Base-by-base conservation (phyloP, 2,113 vertebrate genomes). In the Tachycineta bicolor region DNA sequence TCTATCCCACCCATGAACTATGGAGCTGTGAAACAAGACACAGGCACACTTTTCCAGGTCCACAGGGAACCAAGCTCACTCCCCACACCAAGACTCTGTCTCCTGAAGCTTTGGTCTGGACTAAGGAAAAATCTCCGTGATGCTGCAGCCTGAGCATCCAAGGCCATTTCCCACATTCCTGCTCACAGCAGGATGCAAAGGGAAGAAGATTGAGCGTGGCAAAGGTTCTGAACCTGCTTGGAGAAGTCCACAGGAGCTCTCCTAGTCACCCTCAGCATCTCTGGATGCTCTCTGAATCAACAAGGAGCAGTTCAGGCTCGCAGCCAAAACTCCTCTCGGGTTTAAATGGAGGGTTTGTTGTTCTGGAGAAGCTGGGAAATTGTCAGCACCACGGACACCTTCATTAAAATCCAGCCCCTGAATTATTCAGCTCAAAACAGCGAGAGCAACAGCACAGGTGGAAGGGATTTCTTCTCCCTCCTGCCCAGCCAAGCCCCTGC, bases 331-430 rank as follows among this genome's bases (percentile, higher is more conserved):
- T 24, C 75, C 63, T 19, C 64, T 89, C 44, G 15, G 44, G 43
- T 78, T 94, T 87, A 89, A 89, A 75, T 28, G 73, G 81, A 74
- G 15, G 80, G 55, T 31, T 75, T 89, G 33, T 78, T 89, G 63
- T 67, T 94, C 65, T 80, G 64, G 63, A 83, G 79, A 50, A 81
- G 55, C 60, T 74, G 68, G 46, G 86, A 81, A 89, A 71, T 80
- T 67, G 39, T 63, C 75, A 90, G 85, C 63, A 58, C 46, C 50
- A 34, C 58, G 80, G 49, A 79, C 46, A 65, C 90, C 59, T 67
- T 63, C 77, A 90, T 79, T 69, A 73, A 83, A 92, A 82, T 37
- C 76, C 55, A 70, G 89, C 77, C 6, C 39, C 31, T 67, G 53
- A 78, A 75, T 90, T 90, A 88, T 65, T 89, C 63, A 49, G 14